Evolutionary conservation across 2,888 invertebrate genomes (phyloP), one percentile per base, ranked within the genome.

Genomic region (Oasisia sp.): DNA sequence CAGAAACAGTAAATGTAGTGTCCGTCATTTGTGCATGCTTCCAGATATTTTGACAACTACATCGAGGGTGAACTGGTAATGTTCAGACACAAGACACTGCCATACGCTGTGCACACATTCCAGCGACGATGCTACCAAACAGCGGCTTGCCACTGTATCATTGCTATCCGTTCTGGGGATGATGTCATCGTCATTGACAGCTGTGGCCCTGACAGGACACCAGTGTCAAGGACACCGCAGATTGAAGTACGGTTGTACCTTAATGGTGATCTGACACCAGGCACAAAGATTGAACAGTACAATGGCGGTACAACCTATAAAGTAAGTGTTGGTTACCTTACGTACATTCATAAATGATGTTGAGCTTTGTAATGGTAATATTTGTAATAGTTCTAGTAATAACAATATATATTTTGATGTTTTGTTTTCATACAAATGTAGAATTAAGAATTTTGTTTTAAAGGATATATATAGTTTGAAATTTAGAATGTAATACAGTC

Each of bases 1-100:
- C 12, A 50, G 12, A 50, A 50, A 50, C 9, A 12, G 50, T 50
- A 12, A 50, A 7, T 50, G 9, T 50, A 74, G 74, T 74, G 74
- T 74, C 74, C n/a, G 74, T 3, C 74, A 74, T 91, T 14, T 32
- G 14, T 91, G 19, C 38, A 27, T 44, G 12, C 14, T 45, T 91
- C 5, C 74, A 91, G 91, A 12, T 32, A 56, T 19, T 94, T 93
- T 89, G 93, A 95, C 92, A 94, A 94, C 92, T 94, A 94, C 92
- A 93, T 93, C 91, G 94, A 94, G 92, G 95, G 95, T 89, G 94
- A 94, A 89, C 95, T 95, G 93, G 93, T 94, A 32, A 91, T 95
- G 90, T 95, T 94, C 93, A 93, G 93, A 92, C 95, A 95, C 92
- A 94, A 92, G 50, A 93, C 94, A 14, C 93, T 95, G 38, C 95